Base-by-base conservation (phyloP, 2,888 invertebrate genomes). In the Temnothorax rugatulus region DNA sequence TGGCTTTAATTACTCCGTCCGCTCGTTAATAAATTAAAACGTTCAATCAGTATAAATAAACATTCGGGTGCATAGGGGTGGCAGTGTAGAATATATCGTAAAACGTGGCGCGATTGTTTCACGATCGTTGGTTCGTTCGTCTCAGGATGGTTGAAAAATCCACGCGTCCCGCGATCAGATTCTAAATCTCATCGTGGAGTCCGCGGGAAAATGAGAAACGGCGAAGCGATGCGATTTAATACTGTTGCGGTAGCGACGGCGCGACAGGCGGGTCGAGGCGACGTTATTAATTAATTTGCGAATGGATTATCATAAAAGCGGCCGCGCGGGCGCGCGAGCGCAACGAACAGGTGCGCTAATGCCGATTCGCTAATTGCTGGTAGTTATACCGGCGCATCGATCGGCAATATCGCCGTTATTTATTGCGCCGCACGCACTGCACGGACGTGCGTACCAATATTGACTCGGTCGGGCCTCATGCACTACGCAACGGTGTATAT, bases 291-390 rank as follows among this genome's bases (percentile, higher is more conserved):
- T 91, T 90, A 91, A 92, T 92, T 91, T 86, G 87, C 88, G 87
- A 84, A 87, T 69, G 88, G 89, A 91, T 92, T 91, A 91, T 88
- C 90, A 90, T 90, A 89, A 90, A 91, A 91, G 88, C 83, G 41
- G 9, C 18, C 66, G 44, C 29, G 34, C 66, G 44, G 18, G 34
- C 34, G 34, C 34, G 66, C 29, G 18, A 25, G 13, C 47, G 47
- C 79, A 13, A 25, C 38, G 74, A 82, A 85, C 88, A 87, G 87
- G 79, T 88, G 86, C 83, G 86, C 88, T 90, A 90, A 91, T 91
- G 87, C 86, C 90, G 87, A 87, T 87, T 89, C 85, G 85, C 89
- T 92, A 92, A 92, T 92, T 91, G 88, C 84, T 84, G 87, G 61
- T 86, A 84, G 87, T 90, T 89, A 68, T 9, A 88, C 34, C 59